Evolutionary conservation across 2,113 vertebrate genomes (phyloP).

Genomic region (Sylvietta virens): DNA sequence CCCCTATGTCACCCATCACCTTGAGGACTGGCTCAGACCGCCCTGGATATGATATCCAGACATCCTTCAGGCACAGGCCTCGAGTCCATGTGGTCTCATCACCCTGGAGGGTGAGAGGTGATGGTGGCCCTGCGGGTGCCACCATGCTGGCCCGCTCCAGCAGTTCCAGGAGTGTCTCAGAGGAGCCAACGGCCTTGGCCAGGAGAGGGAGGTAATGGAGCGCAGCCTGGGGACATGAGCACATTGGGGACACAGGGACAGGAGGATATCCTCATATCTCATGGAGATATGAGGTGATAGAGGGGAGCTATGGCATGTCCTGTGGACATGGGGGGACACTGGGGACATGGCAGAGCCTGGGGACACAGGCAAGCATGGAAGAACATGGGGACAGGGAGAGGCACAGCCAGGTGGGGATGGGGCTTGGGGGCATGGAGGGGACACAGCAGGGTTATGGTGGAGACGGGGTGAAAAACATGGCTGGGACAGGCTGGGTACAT

Average conservation of each 20-base stretch:
- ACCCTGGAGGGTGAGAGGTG: neutral
- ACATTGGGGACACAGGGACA: neutral
- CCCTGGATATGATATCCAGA: neutral
- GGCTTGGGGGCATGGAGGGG: neutral
- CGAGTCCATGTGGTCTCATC: neutral
- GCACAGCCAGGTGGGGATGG: neutral
- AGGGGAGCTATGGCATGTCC: too few relatives aligned
- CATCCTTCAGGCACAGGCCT: neutral
- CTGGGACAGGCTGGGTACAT: neutral
- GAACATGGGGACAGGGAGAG: neutral
- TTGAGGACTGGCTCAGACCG: neutral
- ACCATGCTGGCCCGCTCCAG: neutral
- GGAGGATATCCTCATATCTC: too few relatives aligned
- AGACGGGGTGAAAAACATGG: neutral
- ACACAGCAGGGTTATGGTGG: neutral
- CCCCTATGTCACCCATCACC: neutral
- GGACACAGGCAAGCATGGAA: neutral
- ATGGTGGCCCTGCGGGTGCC: rapidly evolving
- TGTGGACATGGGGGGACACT: neutral
- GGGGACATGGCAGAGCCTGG: neutral
- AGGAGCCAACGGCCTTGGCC: neutral
- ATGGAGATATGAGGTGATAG: neutral
- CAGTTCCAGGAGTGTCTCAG: neutral
- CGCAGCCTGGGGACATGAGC: neutral
- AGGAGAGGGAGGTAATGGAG: rapidly evolving